These are phyloP conservation scores for Cryptomyrus ogoouensis DNA, from an alignment of 2,113 vertebrate genomes.

Conservation along the genomic window DNA sequence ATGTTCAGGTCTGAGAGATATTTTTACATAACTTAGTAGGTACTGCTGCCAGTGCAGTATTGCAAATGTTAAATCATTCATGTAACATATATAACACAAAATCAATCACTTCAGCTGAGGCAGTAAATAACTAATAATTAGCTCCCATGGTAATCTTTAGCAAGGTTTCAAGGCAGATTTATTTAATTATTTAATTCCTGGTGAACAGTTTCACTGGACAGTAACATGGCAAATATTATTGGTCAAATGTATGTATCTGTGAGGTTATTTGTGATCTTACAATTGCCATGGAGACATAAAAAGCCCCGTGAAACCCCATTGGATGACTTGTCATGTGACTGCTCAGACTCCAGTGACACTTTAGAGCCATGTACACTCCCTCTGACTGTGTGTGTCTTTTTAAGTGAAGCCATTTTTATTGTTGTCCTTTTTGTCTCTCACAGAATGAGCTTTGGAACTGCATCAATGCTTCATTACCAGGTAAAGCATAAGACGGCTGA, in stretches of 20 bases:
- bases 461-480: conserved; percentile 94
- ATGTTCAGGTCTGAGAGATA: not conserved
- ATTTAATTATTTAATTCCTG: not conserved
- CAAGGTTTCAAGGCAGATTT: not conserved
- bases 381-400: not conserved
- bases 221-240: not conserved
- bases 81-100: not conserved
- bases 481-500: conserved; percentile 58
- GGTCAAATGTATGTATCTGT: not conserved
- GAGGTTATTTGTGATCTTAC: not conserved
- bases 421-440: conserved; percentile 24
- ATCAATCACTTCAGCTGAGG: not conserved
- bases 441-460: conserved; percentile 93
- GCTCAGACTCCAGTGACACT: not conserved
- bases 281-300: not conserved
- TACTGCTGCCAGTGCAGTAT: not conserved
- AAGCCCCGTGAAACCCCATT: not conserved
- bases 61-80: not conserved
- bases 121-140: not conserved
- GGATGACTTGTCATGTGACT: not conserved
- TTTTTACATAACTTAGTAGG: not conserved
- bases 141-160: not conserved
- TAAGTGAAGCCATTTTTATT: not conserved
- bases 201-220: not conserved
- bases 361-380: not conserved